These are phyloP conservation scores for Metaphire vulgaris DNA, from an alignment of 1,140 invertebrate genomes.

Conservation along the genomic window DNA sequence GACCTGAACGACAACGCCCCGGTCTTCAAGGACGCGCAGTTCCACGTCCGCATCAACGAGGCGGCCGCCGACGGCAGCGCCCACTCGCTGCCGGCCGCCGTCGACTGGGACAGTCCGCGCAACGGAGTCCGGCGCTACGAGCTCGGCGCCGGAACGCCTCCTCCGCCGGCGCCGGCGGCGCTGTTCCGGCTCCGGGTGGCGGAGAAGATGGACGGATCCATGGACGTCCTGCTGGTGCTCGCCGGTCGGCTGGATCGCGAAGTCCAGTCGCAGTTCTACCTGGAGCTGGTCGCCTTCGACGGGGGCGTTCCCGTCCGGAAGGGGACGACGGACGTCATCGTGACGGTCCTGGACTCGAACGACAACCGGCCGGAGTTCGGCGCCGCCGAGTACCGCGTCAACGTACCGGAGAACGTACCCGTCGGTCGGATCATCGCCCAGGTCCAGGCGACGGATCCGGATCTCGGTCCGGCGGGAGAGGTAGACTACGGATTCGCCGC, in stretches of 20 bases:
- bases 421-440: conserved; percentile 63
- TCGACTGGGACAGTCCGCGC: conserved; percentile 77
- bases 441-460: conserved; percentile 8
- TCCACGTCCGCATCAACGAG: conserved; percentile 61
- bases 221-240: conserved; percentile 18
- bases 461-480: conserved; percentile 53
- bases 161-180: not conserved
- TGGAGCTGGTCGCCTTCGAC: conserved; percentile 13
- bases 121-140: conserved; percentile 86
- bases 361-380: conserved; percentile 1
- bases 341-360: not conserved
- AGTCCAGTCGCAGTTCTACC: not conserved
- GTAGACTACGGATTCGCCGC: conserved; percentile 57
- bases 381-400: conserved; percentile 18
- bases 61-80: conserved; percentile 16
- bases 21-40: conserved; percentile 68
- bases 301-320: not conserved
- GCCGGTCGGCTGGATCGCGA: conserved; percentile 23
- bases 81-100: conserved; percentile 55
- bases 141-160: conserved; percentile 66
- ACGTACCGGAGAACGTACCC: conserved; percentile 21
- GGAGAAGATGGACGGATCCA: conserved; percentile 22
- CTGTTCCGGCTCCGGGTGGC: conserved; percentile 16
- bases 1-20: conserved; percentile 89
- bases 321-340: not conserved